Base-by-base conservation (phyloP, 2,888 invertebrate genomes). In the Chouioia cunea region DNA sequence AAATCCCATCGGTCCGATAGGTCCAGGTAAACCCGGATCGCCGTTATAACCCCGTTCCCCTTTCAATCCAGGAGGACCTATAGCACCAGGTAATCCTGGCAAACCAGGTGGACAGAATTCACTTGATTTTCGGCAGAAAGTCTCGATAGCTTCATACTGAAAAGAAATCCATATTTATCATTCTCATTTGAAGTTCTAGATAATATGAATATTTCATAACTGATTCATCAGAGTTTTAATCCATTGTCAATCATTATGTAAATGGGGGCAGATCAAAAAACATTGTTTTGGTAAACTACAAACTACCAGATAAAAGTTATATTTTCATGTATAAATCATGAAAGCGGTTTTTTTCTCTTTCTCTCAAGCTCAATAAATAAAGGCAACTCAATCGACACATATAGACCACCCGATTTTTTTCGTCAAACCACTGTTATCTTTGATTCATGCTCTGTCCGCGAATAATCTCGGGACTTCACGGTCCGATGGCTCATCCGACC, bases 121-220 rank as follows among this genome's bases (percentile, higher is more conserved):
- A 79, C 92, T 92, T 0, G 94, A 93, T 10, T 93, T 93, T 78
- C 92, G 92, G 82, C 96, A 96, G 81, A 94, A 94, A 0, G 92
- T 93, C 81, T 94, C 93, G 63, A 96, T 92, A 1, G 93, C 93
- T 80, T 93, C 92, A 80, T 93, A 90, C 94, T 95, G 86, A 18
- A 88, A 88, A 76, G 72, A 78, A 73, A 65, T 36, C n/a, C 36
- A 36, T 12, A 36, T 36, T 36, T 36, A 12, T 36, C 36, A 36
- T 27, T 23, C 22, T n/a, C 27, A 27, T 27, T 54, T 54, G 22
- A n/a, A 22, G n/a, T 12, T n/a, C 14, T 15, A 27, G 27, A 27
- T 27, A n/a, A 22, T 54, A 27, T 27, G 54, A 27, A 22, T n/a
- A 0, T 54, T 54, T n/a, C 12, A 54, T n/a, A n/a, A n/a, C n/a